Evolutionary conservation across 2,888 invertebrate genomes (phyloP).

Genomic region (Sycophila texana): DNA sequence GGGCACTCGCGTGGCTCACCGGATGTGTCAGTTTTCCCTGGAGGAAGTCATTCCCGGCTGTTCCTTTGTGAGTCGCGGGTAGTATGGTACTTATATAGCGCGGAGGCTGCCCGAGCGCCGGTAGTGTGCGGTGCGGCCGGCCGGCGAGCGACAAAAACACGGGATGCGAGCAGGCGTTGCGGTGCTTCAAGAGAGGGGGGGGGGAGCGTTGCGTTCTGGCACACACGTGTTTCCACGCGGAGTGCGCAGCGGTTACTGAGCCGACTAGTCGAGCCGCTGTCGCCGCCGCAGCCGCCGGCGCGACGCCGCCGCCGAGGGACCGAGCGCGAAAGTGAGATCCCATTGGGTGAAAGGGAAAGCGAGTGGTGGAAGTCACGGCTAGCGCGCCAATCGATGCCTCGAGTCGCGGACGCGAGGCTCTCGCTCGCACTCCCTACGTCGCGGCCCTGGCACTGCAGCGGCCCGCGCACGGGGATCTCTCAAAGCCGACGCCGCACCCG

Average conservation of each 20-base stretch:
- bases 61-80: not conserved
- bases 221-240: conserved; percentile 44
- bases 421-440: conserved; percentile 33
- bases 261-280: conserved; percentile 27
- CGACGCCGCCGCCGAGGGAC: conserved; percentile 60
- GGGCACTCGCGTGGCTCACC: too few species aligned
- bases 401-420: conserved; percentile 54
- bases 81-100: not conserved
- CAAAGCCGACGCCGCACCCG: not conserved
- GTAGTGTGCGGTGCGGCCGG: not conserved
- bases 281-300: conserved; percentile 12
- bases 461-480: not conserved
- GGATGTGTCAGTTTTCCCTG: not conserved
- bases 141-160: not conserved
- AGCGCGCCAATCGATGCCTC: conserved; percentile 75
- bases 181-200: conserved; percentile 1
- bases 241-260: conserved; percentile 55
- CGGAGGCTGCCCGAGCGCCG: not conserved
- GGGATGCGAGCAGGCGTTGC: too few species aligned
- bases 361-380: conserved; percentile 75
- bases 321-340: conserved; percentile 75
- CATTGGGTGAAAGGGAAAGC: conserved; percentile 76
- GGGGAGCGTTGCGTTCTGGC: not conserved
- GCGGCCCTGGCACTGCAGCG: too few species aligned
- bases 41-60: conserved; percentile 6